Evolutionary conservation across 2,888 invertebrate genomes (phyloP).

Genomic region (Melanostoma scalare): DNA sequence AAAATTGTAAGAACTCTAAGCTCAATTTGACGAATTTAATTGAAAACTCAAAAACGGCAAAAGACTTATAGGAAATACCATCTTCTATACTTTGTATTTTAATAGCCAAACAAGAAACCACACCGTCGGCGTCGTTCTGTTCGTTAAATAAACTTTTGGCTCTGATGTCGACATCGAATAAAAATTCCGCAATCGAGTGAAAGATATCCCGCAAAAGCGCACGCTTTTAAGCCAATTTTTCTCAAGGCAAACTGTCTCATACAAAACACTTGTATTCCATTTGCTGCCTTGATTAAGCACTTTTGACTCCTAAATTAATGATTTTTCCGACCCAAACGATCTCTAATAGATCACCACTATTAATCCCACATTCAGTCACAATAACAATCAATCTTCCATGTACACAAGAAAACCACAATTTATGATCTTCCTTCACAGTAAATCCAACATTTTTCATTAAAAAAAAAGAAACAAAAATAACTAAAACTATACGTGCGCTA

Average conservation of each 20-base stretch:
- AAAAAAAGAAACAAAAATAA: slow-evolving; percentile 3
- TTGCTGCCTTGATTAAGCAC: slow-evolving; percentile 5
- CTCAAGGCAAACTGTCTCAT: slow-evolving; percentile 44
- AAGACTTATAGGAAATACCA: no score
- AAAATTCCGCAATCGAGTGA: slow-evolving; percentile 10
- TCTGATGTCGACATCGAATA: background rate
- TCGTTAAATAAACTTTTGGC: no score
- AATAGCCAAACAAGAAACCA: no score
- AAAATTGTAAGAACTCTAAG: no score
- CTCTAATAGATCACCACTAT: slow-evolving; percentile 48
- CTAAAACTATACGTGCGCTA: background rate
- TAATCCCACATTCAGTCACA: slow-evolving; percentile 33
- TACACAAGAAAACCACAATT: slow-evolving; percentile 46
- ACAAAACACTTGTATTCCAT: background rate
- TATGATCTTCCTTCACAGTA: slow-evolving; percentile 62
- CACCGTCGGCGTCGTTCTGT: no score
- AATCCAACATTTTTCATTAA: slow-evolving; percentile 45
- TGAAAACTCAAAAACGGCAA: no score
- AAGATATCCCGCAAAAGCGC: background rate
- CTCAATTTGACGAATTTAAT: no score
- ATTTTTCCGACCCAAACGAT: slow-evolving; percentile 28
- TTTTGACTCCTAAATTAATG: slow-evolving; percentile 30
- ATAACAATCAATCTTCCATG: slow-evolving; percentile 38
- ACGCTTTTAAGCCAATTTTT: slow-evolving; percentile 22
- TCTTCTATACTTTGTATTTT: no score